Evolutionary conservation across 2,113 vertebrate species (phyloP), one percentile per base, ranked within the genome.

Genomic region (Labeo catla): DNA sequence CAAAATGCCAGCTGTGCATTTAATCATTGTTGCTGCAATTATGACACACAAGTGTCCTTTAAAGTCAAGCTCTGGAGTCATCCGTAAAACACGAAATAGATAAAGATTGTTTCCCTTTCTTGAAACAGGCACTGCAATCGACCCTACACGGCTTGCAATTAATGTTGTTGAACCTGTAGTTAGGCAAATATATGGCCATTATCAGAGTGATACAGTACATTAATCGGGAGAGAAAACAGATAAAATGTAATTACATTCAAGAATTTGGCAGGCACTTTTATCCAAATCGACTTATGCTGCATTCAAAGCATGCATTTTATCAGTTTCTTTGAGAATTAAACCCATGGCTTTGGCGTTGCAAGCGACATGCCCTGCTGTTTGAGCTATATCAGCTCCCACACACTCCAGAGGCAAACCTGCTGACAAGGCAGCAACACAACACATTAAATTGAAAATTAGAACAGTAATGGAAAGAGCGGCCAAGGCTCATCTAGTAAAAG

Each of bases 1-100:
- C 87, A 90, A 88, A 85, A 89, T 88, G 76, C 72, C 86, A 86
- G 13, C 85, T 82, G 77, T 21, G 54, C 79, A 76, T 87, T 88
- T 89, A 85, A 91, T 85, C 84, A 86, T 9, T 39, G 81, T 52
- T 68, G 63, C 81, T 28, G 28, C 36, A 73, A 80, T 81, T 73
- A 81, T 81, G 65, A 73, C 19, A 45, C n/a, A 13, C 47, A 52
- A 79, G 19, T 72, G 52, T 81, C 52, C 39, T 86, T 43, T 73
- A 73, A 45, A 80, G 52, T 72, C 66, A 34, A 34, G 23, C 50
- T 34, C 16, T 79, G 65, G 76, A 74, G 19, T 80, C 49, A 80
- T 57, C 81, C 66, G 12, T 66, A 52, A 70, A 70, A 70, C 36
- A 52, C 47, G 8, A 68, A 81, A 81, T 6, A 50, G 79, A 81